Evolutionary conservation across 2,888 invertebrate species (phyloP).

Genomic region (Caenorhabditis sp.): DNA sequence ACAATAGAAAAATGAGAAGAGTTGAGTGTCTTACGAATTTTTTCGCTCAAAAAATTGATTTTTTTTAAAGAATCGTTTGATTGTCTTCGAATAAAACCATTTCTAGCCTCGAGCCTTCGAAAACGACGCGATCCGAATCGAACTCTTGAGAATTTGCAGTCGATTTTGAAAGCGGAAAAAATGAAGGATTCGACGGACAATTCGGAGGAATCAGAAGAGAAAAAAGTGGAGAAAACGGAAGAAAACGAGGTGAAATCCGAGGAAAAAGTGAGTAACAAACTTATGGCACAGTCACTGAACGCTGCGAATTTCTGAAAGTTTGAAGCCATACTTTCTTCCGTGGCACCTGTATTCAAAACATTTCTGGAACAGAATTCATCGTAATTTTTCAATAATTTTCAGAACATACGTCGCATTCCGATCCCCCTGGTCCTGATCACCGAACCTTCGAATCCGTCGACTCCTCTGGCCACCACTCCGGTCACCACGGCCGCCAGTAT

Average conservation of each 20-base stretch:
- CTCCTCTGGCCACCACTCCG: slow-evolving; percentile 58
- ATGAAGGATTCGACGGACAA: slow-evolving; percentile 2
- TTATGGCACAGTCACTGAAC: background rate
- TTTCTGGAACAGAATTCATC: background rate
- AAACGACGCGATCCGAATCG: slow-evolving; percentile 53
- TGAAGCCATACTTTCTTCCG: no score
- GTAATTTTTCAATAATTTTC: background rate
- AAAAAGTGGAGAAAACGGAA: background rate
- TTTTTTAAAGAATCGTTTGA: no score
- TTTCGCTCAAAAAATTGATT: no score
- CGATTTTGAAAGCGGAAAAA: slow-evolving; percentile 39
- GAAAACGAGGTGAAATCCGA: background rate
- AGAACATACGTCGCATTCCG: slow-evolving; percentile 43
- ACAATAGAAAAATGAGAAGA: no score
- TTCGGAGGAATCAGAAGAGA: background rate
- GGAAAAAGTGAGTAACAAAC: slow-evolving; percentile 15
- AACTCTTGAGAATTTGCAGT: slow-evolving; percentile 51
- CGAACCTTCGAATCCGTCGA: slow-evolving; percentile 66
- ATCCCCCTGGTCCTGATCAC: slow-evolving; percentile 70
- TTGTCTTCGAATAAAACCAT: no score
- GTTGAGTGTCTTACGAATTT: no score
- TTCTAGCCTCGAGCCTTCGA: slow-evolving; percentile 43
- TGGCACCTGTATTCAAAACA: background rate
- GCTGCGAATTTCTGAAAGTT: background rate
- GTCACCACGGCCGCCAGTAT: slow-evolving; percentile 52